Evolutionary conservation across 2,113 vertebrate species (phyloP), one percentile per base, ranked within the genome.

Genomic region (Mormyrus lacerda): DNA sequence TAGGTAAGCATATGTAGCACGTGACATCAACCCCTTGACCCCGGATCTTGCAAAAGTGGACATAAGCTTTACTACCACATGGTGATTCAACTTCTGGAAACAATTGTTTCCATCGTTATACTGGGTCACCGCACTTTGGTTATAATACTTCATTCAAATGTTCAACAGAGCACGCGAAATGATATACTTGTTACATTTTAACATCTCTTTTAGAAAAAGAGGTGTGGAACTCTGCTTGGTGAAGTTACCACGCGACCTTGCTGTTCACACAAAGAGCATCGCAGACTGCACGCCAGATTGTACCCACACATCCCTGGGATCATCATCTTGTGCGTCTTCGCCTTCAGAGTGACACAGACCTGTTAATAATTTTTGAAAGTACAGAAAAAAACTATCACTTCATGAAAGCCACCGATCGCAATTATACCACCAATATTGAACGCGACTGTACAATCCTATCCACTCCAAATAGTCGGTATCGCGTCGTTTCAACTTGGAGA

Each of bases 291-390:
- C 45, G 24, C 13, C 82, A 42, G 42, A 35, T 87, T 61, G 17
- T 61, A 95, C 95, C 93, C 87, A 96, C 95, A 95, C 95, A 47
- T 95, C 92, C 3, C 93, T 91, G 2, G 90, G 88, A 24, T 93
- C 91, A 47, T 96, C 95, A 48, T 91, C 88, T 4, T 90, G 91
- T 35, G 92, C 88, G 58, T 90, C 89, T 35, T 88, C 91, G 31
- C 93, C 94, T 45, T 94, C 93, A 27, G 58, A 90, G 79, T 92
- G 92, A 89, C 90, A 87, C 19, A 93, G 91, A 93, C 92, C 95
- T 96, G 84, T 42, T 7, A 44, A 19, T 39, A 90, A n/a, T 58
- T 82, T 82, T 42, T 82, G 6, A 69, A 69, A 69, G 27, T 3
- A 69, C n/a, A 31, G 10, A 27, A 69, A 69, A 69, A 15, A 79